Conservation (phyloP, 1,140 invertebrate genomes). For the Drosophila subobscura region DNA sequence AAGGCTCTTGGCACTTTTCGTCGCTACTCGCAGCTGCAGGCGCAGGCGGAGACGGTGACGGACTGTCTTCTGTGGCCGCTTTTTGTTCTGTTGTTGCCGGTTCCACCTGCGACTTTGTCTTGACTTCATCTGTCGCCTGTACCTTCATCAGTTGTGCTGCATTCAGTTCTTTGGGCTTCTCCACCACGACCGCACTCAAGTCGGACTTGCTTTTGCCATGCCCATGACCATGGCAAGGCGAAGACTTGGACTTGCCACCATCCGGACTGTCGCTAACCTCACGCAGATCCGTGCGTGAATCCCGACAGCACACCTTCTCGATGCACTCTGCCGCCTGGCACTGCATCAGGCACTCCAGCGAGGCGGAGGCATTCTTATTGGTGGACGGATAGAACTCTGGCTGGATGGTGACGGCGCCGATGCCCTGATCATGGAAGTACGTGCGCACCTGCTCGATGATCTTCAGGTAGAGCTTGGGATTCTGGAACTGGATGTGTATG, state of each 20-base stretch:
- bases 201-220: slow-evolving; percentile 46
- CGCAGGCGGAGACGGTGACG: slow-evolving; percentile 8
- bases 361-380: slow-evolving; percentile 62
- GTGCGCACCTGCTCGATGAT: slow-evolving; percentile 87
- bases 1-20: slow-evolving; percentile 27
- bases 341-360: slow-evolving; percentile 75
- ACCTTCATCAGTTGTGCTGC: slow-evolving; percentile 43
- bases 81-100: neutral
- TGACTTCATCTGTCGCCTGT: neutral
- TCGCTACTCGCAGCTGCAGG: slow-evolving; percentile 13
- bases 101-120: slow-evolving; percentile 7
- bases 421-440: slow-evolving; percentile 90
- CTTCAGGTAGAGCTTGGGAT: slow-evolving; percentile 84
- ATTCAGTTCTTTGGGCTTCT: slow-evolving; percentile 60
- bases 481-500: slow-evolving; percentile 89
- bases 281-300: slow-evolving; percentile 70
- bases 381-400: slow-evolving; percentile 87
- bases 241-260: slow-evolving; percentile 21
- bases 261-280: slow-evolving; percentile 61
- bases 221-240: slow-evolving; percentile 2
- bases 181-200: slow-evolving; percentile 53
- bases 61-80: slow-evolving; percentile 7
- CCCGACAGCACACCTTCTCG: slow-evolving; percentile 78
- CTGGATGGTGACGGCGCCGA: slow-evolving; percentile 90
- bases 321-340: slow-evolving; percentile 69